Evolutionary conservation across 1,140 invertebrate species (phyloP), one percentile per base, ranked within the genome.

Genomic region (Myzus persicae): DNA sequence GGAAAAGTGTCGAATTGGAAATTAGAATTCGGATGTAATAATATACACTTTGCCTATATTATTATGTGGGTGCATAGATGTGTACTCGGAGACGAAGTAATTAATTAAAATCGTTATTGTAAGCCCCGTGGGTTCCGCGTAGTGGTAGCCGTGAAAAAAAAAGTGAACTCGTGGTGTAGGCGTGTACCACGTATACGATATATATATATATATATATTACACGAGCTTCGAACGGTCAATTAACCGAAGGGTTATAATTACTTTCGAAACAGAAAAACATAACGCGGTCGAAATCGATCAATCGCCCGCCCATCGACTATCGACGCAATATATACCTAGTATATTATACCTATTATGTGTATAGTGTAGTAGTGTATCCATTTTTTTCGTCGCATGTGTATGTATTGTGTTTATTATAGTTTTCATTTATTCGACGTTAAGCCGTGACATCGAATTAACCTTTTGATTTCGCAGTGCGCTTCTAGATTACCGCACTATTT

Each of bases 401-500:
- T 82, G 22, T 82, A 82, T 82, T 84, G 26, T 26, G 84, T 85
- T 85, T 31, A 40, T 42, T 31, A 36, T 82, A 82, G 40, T 36
- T 51, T 18, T 59, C 88, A 67, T 90, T 67, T 67, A 42, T 67
- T 38, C 89, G 54, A 67, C 51, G 40, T 67, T 67, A 67, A 54
- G 67, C 42, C 44, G 38, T 85, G 91, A 93, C 91, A 85, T 93
- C 54, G 48, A 93, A 93, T 84, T 93, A 93, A 93, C 91, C 91
- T 93, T 93, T 93, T 54, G 46, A 48, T 91, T 91, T 46, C 3
- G 48, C 87, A 48, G 44, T 36, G 89, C 87, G 87, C 42, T 36
- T 18, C n/a, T 76, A 76, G n/a, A 48, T 46, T 88, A 88, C n/a
- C 84, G 11, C 24, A 84, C 40, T 84, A 9, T 84, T n/a, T 84